A percentile compares a stretch with the other conserved stretches of the same genome.
Evolutionary conservation across 2,888 invertebrate genomes (phyloP).

Genomic region (Drosophila fungiperda): DNA sequence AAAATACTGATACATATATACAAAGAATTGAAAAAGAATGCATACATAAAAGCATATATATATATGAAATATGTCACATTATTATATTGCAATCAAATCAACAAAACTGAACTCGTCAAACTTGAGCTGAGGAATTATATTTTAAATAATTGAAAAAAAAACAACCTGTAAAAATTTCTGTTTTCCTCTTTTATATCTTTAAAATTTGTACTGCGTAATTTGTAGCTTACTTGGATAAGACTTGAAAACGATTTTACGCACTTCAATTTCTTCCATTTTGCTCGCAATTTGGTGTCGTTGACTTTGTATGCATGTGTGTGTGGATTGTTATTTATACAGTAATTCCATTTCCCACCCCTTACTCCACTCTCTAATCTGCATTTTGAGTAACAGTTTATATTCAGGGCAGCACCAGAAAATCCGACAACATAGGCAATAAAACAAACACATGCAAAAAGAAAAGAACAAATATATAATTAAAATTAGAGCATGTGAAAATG

Average conservation of each 20-base stretch:
- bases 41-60: slow-evolving; percentile 9
- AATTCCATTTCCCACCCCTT: neutral
- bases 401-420: slow-evolving; percentile 15
- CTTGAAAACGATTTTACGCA: slow-evolving; percentile 1
- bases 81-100: slow-evolving; percentile 43
- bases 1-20: slow-evolving; percentile 11
- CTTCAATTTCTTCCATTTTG: slow-evolving; percentile 6
- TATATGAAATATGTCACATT: slow-evolving; percentile 18
- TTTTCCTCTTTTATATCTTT: slow-evolving; percentile 6
- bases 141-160: slow-evolving; percentile 9
- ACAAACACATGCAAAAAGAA: slow-evolving; percentile 15
- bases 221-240: slow-evolving; percentile 20
- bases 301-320: slow-evolving; percentile 3
- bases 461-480: slow-evolving; percentile 20
- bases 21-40: slow-evolving; percentile 23
- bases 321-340: slow-evolving; percentile 27
- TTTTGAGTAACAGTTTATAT: slow-evolving; percentile 2
- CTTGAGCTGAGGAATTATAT: slow-evolving; percentile 10
- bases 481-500: slow-evolving; percentile 29
- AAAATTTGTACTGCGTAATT: neutral
- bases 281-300: neutral
- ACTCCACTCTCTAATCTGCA: neutral
- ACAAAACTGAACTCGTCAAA: slow-evolving; percentile 10
- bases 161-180: slow-evolving; percentile 25
- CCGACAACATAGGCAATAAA: slow-evolving; percentile 23